Evolutionary conservation across 2,888 invertebrate species (phyloP).

Genomic region (Calameuta filiformis): DNA sequence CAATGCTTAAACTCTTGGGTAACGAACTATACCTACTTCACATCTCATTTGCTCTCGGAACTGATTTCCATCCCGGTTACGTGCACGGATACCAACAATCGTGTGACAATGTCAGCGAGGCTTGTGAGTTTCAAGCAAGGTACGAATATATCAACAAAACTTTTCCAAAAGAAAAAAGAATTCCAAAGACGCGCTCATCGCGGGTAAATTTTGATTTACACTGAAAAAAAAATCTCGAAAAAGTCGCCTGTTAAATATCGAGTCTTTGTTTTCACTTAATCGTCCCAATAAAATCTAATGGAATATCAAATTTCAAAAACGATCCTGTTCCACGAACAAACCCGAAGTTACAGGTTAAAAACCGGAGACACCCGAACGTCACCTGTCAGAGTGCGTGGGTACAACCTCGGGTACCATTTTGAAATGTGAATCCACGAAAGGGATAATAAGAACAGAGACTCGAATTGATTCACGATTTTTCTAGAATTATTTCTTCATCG

Average conservation of each 20-base stretch:
- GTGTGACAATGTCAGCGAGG: not conserved
- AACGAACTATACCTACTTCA: conserved; percentile 47
- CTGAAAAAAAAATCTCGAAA: not conserved
- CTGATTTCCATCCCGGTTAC: conserved; percentile 16
- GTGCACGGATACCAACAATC: not conserved
- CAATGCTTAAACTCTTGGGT: conserved; percentile 59
- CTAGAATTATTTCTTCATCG: not conserved
- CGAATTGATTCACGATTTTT: not conserved
- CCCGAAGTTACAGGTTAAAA: not conserved
- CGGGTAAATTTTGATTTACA: not conserved
- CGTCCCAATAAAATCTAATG: not conserved
- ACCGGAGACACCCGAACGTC: not conserved
- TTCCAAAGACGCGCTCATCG: not conserved
- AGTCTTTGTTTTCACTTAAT: not conserved
- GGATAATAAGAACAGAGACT: not conserved
- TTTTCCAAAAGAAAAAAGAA: not conserved
- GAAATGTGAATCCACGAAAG: not conserved
- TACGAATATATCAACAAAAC: not conserved
- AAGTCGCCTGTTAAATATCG: not conserved
- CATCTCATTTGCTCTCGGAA: conserved; percentile 21
- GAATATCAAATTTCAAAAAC: not conserved
- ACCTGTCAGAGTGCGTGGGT: not conserved
- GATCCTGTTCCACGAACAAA: not conserved
- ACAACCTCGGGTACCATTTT: not conserved
- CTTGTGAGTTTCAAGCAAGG: not conserved